Evolutionary conservation across 1,140 invertebrate genomes (phyloP).

Genomic region (Acromyrmex echinatior): DNA sequence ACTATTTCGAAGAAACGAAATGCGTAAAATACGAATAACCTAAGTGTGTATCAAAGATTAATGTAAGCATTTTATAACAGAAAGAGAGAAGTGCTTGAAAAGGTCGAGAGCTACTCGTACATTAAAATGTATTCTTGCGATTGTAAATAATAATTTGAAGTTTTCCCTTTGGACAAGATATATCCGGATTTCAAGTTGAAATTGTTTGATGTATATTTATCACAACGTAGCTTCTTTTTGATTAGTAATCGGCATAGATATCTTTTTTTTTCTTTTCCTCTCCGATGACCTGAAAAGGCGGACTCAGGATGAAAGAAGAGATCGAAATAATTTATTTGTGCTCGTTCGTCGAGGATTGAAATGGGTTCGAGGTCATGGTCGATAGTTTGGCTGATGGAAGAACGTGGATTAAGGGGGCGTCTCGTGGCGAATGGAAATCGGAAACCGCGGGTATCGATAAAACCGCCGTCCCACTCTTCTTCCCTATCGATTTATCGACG

Average conservation of each 20-base stretch:
- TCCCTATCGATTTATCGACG: conserved; percentile 81
- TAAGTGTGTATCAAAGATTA: too few species aligned
- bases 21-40: too few species aligned
- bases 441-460: conserved; percentile 80
- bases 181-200: conserved; percentile 17
- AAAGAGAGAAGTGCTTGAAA: background rate
- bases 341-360: conserved; percentile 77
- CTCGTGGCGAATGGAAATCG: conserved; percentile 81
- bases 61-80: too few species aligned
- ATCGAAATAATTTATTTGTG: conserved; percentile 82
- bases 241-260: conserved; percentile 43
- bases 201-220: conserved; percentile 36
- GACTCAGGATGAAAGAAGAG: conserved; percentile 73
- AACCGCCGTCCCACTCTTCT: conserved; percentile 69
- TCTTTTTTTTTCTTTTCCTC: background rate
- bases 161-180: background rate
- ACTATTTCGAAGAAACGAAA: too few species aligned
- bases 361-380: conserved; percentile 81
- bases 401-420: conserved; percentile 79
- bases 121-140: background rate
- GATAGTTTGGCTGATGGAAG: conserved; percentile 77
- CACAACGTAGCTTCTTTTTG: conserved; percentile 33
- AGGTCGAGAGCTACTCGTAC: background rate
- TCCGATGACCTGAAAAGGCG: background rate
- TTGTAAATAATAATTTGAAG: conserved; percentile 24